Conservation (phyloP, 2,113 vertebrate genomes). For the Muscicapa adusta region DNA sequence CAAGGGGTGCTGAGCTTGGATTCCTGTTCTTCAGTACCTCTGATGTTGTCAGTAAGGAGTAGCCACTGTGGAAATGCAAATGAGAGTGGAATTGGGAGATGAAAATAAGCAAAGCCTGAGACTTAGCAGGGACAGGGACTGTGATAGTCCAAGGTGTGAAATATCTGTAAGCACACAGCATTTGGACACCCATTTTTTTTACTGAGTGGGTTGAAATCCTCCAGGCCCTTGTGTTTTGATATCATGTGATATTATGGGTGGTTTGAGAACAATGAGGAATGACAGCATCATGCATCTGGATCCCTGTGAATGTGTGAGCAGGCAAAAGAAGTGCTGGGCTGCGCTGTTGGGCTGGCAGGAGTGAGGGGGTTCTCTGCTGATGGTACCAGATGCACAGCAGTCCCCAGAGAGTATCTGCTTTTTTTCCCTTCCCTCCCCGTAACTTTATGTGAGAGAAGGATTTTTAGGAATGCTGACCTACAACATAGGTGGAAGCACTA, state of each 20-base stretch:
- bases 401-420: background rate
- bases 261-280: background rate
- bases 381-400: background rate
- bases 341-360: background rate
- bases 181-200: background rate
- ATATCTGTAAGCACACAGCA: background rate
- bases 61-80: background rate
- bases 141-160: background rate
- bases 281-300: background rate
- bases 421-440: background rate
- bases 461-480: background rate
- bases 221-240: background rate
- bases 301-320: background rate
- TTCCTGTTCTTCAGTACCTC: background rate
- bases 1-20: background rate
- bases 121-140: background rate
- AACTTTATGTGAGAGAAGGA: background rate
- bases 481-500: fast-evolving
- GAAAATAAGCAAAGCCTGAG: background rate
- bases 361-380: background rate
- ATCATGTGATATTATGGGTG: background rate
- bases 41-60: background rate
- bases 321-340: background rate
- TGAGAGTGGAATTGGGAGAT: background rate
- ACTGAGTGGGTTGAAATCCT: background rate